Base-by-base conservation (phyloP, 1,140 invertebrate species). In the Aethina tumida region DNA sequence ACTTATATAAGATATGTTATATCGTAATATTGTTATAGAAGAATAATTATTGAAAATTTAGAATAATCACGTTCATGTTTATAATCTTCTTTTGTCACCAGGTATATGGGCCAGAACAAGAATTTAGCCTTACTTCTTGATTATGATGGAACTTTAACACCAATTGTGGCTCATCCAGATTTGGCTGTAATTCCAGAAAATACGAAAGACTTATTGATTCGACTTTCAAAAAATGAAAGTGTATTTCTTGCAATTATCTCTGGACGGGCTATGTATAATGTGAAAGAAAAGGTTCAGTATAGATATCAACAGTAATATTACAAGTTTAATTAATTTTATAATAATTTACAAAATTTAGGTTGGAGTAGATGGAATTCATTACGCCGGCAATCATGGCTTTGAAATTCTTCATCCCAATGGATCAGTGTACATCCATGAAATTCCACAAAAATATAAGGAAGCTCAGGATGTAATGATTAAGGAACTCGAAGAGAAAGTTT, bases 331-430 rank as follows among this genome's bases (percentile, higher is more conserved):
- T 8, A 16, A 18, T 8, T 33, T 15, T 12, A 8, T 8, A 6
- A 22, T 22, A 5, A 26, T 17, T 30, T 5, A n/a, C 14, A 25
- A 20, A 8, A 15, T 43, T 37, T 15, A 32, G 37, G 47, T 49
- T 8, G 47, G 47, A 18, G 25, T 49, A 12, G 17, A 45, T 15
- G 24, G 33, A 10, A 45, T 49, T 26, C 27, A 29, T 4, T 49
- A 49, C 25, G 43, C 47, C 14, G 47, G 47, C 19, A 49, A 49
- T 28, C 47, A 49, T 36, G 47, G 47, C n/a, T 16, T 49, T n/a
- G 43, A 49, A 37, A 43, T 49, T 5, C 18, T 43, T 4, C 46
- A 43, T 35, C 47, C 47, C 6, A 27, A 45, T 28, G 47, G 43
- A 5, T 35, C 36, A 3, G 43, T 21, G 41, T 49, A 49, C 28